Conservation (phyloP, 2,797 vertebrate species). For the Paedocypris micromegethes region DNA sequence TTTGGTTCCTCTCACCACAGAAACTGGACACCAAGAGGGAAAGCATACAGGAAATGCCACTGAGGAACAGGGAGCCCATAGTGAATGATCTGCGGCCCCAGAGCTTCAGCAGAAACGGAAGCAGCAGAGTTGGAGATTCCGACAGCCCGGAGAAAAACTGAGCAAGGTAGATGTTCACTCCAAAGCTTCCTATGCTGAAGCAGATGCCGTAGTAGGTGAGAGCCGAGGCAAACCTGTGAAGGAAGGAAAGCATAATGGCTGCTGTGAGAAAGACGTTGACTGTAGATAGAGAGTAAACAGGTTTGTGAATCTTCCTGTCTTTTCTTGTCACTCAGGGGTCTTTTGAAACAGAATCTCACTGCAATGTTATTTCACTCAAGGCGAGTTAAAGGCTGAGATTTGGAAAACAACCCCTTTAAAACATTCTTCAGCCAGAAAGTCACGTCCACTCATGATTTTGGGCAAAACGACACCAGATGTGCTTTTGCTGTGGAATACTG, state of each 20-base stretch:
- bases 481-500: too few species aligned
- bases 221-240: constrained; percentile 54
- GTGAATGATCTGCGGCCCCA: constrained; percentile 61
- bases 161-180: constrained; percentile 61
- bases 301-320: not conserved
- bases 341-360: not conserved
- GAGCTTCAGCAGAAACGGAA: constrained; percentile 57
- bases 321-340: not conserved
- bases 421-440: constrained; percentile 13
- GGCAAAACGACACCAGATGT: too few species aligned
- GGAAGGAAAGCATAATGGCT: not conserved
- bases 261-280: not conserved
- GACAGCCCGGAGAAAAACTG: constrained; percentile 72
- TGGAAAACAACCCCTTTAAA: constrained; percentile 6
- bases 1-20: constrained; percentile 49
- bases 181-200: constrained; percentile 68
- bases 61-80: constrained; percentile 63
- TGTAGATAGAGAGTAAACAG: not conserved
- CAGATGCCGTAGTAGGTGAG: constrained; percentile 69
- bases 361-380: not conserved
- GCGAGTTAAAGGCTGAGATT: constrained; percentile 4
- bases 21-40: constrained; percentile 61
- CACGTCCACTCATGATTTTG: not conserved
- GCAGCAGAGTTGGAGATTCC: constrained; percentile 61
- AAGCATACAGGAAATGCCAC: constrained; percentile 61